These are phyloP conservation scores for Clunio marinus DNA, from an alignment of 2,888 invertebrate species.

Conservation along the genomic window DNA sequence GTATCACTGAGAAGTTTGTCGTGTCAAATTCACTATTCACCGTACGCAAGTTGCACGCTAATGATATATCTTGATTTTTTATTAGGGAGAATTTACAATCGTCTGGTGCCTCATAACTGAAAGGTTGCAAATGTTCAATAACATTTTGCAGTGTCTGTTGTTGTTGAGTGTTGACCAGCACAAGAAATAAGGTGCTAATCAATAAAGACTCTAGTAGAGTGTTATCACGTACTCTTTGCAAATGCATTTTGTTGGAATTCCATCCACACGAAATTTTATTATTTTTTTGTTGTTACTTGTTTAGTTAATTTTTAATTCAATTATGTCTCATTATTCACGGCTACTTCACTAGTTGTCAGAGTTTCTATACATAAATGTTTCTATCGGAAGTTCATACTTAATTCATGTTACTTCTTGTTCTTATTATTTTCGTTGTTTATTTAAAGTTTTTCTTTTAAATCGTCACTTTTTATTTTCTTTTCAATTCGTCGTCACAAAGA, in stretches of 20 bases:
- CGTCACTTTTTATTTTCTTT: neutral
- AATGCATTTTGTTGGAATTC: constrained; percentile 8
- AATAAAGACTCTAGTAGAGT: constrained; percentile 30
- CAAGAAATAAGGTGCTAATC: constrained; percentile 11
- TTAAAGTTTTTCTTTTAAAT: neutral
- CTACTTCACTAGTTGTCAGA: neutral
- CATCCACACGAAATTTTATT: neutral
- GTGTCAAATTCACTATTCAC: constrained; percentile 84
- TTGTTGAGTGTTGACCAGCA: constrained; percentile 27
- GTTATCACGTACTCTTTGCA: constrained; percentile 33
- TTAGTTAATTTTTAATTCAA: no score
- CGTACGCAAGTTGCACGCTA: constrained; percentile 74
- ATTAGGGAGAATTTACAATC: constrained; percentile 60
- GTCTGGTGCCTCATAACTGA: constrained; percentile 74
- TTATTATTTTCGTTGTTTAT: constrained; percentile 18
- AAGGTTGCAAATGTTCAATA: constrained; percentile 25
- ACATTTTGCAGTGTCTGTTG: constrained; percentile 35
- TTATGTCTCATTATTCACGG: neutral
- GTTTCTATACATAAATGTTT: neutral
- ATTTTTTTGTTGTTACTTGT: no score
- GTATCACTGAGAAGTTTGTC: constrained; percentile 83
- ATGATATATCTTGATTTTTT: constrained; percentile 63
- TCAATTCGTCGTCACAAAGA: neutral
- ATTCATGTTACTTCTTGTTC: no score
- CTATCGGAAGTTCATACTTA: constrained; percentile 26